These are phyloP conservation scores for Holothuria leucospilota DNA, from an alignment of 53 echinoderm and acorn worm genomes.

Conservation along the genomic window DNA sequence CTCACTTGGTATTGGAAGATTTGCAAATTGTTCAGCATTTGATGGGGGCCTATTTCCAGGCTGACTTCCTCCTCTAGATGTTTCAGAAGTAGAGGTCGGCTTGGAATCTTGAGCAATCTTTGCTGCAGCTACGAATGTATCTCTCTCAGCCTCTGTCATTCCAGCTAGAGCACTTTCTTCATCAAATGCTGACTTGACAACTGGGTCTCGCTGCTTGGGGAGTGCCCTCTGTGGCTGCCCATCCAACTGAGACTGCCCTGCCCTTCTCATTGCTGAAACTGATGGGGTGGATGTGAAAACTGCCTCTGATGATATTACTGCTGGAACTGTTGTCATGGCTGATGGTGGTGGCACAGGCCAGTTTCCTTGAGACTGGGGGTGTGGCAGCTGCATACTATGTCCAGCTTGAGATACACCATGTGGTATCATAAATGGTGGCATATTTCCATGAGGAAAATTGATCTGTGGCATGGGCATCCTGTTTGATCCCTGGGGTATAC, in stretches of 20 bases:
- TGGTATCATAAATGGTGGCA: conserved; percentile 1
- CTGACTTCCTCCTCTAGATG: too few species aligned
- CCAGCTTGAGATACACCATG: conserved; percentile 21
- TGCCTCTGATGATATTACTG: conserved; percentile 45
- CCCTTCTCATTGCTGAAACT: conserved; percentile 43
- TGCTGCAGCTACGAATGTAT: conserved; percentile 88
- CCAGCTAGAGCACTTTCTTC: conserved; percentile 88
- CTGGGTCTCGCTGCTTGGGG: not conserved
- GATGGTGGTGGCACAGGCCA: not conserved
- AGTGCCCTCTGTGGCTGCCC: conserved; percentile 33
- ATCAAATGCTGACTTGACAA: conserved; percentile 66
- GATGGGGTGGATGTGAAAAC: conserved; percentile 44
- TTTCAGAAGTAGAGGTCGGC: not conserved
- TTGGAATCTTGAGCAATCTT: conserved; percentile 72
- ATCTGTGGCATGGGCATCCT: conserved; percentile 22
- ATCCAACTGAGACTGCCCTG: conserved; percentile 40
- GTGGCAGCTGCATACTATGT: conserved; percentile 5
- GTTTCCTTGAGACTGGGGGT: conserved; percentile 10
- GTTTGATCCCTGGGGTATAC: conserved; percentile 4
- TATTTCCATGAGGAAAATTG: conserved; percentile 7
- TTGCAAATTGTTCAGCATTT: not conserved
- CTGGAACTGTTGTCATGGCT: conserved; percentile 55
- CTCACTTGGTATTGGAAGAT: not conserved
- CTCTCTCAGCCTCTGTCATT: conserved; percentile 94
- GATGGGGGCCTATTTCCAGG: too few species aligned